Percentiles rank a stretch among this genome's conserved stretches.
phyloP scores from a whole-genome alignment of 2,797 vertebrate genomes.

The Streptopelia turtur region DNA sequence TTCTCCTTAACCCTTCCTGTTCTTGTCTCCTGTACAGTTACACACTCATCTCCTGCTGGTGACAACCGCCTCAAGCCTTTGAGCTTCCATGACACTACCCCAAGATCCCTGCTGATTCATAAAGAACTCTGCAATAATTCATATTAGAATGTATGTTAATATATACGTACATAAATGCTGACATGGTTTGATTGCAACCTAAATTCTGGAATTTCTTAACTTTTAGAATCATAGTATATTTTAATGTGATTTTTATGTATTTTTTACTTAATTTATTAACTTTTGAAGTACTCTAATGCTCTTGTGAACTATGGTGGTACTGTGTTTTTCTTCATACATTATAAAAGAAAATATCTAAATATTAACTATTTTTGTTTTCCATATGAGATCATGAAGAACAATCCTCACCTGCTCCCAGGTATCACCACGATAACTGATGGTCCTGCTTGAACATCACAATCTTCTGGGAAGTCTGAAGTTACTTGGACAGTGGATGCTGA shows the following conservation, averaged over 20 bases:
- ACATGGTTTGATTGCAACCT: background rate
- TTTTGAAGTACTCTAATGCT: background rate
- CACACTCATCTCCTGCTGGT: background rate
- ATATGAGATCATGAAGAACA: background rate
- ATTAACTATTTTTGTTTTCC: background rate
- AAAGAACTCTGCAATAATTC: background rate
- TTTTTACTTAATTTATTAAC: background rate
- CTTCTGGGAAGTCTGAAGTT: background rate
- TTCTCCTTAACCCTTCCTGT: slow-evolving; percentile 3
- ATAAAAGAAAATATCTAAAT: background rate
- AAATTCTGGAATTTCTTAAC: background rate
- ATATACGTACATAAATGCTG: background rate
- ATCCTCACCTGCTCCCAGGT: background rate
- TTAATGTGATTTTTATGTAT: background rate
- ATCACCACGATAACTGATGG: background rate
- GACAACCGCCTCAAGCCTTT: background rate
- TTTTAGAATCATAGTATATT: background rate
- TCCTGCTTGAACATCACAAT: background rate
- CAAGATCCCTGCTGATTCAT: background rate
- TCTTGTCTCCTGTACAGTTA: background rate
- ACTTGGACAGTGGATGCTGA: background rate
- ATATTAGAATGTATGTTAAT: background rate
- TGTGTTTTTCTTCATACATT: background rate
- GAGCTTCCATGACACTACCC: background rate
- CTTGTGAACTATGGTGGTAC: background rate